Conservation (phyloP, 2,797 vertebrate species). For the Sternotherus odoratus region DNA sequence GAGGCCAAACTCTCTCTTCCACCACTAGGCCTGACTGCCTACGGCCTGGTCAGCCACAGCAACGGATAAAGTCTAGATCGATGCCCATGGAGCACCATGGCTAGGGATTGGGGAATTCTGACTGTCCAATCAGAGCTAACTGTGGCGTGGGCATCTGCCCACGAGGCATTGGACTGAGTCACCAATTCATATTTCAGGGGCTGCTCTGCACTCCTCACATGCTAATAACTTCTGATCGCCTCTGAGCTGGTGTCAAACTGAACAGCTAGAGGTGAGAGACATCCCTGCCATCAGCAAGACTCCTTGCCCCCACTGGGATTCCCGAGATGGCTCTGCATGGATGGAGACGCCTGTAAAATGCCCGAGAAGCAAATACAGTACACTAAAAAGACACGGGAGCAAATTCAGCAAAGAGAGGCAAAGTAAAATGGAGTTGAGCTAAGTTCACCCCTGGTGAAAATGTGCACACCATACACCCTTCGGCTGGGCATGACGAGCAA, state of each 20-base stretch:
- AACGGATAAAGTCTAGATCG: neutral
- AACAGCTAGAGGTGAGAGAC: neutral
- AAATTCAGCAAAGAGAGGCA: neutral
- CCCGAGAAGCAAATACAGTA: neutral
- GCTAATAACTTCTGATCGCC: neutral
- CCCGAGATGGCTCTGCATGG: neutral
- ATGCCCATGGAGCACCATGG: neutral
- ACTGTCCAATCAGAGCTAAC: neutral
- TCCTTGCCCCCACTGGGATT: neutral
- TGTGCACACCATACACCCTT: too few species aligned
- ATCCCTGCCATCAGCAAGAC: neutral
- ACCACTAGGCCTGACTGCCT: neutral
- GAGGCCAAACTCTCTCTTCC: neutral
- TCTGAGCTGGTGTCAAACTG: neutral
- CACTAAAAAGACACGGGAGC: neutral
- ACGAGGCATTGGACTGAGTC: neutral
- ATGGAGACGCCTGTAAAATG: neutral
- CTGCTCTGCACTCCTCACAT: neutral
- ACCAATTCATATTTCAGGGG: neutral
- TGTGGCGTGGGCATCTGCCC: neutral
- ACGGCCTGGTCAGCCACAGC: neutral
- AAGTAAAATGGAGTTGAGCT: neutral
- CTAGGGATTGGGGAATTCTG: neutral
- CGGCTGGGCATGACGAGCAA: neutral
- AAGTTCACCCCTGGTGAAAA: too few species aligned